Conservation (phyloP, 2,797 vertebrate species). For the Myotis vivesi region DNA sequence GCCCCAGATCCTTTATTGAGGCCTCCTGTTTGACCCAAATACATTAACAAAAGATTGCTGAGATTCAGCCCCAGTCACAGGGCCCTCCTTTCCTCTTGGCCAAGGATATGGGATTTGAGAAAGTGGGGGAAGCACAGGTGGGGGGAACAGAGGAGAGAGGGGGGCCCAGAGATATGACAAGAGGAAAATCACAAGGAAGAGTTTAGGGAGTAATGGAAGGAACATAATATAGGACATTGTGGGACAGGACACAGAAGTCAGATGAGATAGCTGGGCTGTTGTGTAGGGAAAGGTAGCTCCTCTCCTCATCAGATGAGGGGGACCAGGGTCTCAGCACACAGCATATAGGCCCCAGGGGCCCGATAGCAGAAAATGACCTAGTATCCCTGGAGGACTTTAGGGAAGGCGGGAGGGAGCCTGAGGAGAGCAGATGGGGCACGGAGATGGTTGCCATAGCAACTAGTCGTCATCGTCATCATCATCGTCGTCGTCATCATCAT, state of each 20-base stretch:
- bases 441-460: conserved; percentile 32
- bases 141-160: background rate
- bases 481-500: conserved; percentile 84
- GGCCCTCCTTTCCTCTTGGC: conserved; percentile 37
- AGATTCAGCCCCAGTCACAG: background rate
- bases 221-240: background rate
- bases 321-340: background rate
- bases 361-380: background rate
- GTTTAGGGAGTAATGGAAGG: background rate
- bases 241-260: background rate
- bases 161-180: background rate
- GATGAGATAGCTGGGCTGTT: background rate
- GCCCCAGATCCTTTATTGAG: conserved; percentile 76
- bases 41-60: conserved; percentile 57
- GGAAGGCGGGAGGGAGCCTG: background rate
- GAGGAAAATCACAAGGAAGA: background rate
- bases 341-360: background rate
- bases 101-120: background rate
- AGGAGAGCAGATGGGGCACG: background rate
- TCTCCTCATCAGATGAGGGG: background rate
- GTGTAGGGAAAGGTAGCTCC: background rate
- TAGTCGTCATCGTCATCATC: conserved; percentile 84
- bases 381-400: background rate
- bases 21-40: conserved; percentile 73
- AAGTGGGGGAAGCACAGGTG: background rate